Evolutionary conservation across 2,113 vertebrate species (phyloP).

Genomic region (Dromaius novaehollandiae): DNA sequence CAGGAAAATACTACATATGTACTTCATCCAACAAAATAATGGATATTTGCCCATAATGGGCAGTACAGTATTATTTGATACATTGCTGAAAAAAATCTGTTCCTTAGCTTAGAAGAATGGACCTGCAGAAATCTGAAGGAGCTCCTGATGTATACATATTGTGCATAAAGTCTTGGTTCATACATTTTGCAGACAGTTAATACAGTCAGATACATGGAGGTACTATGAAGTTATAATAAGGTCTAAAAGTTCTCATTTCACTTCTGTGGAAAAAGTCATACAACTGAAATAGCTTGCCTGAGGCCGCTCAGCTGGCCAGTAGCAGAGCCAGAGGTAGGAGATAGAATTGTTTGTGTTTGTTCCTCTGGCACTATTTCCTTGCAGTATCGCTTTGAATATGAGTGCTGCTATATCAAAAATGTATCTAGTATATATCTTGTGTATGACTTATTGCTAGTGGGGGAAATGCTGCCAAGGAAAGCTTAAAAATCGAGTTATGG

Average conservation of each 20-base stretch:
- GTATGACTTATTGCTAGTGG: not conserved
- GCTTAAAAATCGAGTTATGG: not conserved
- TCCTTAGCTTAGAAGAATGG: not conserved
- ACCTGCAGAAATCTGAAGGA: not conserved
- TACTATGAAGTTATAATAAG: fast-evolving
- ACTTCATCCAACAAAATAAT: not conserved
- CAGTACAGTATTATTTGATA: not conserved
- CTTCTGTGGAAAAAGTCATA: not conserved
- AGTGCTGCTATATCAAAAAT: not conserved
- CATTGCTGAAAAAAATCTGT: not conserved
- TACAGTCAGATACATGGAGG: not conserved
- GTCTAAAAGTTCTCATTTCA: not conserved
- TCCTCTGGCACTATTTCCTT: not conserved
- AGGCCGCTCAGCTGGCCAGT: not conserved
- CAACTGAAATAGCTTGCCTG: not conserved
- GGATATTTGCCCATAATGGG: not conserved
- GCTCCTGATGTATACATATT: not conserved
- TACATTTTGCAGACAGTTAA: not conserved
- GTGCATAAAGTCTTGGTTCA: not conserved
- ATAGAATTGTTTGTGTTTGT: not conserved
- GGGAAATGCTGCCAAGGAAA: not conserved
- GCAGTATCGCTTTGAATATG: not conserved
- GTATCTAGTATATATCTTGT: not conserved
- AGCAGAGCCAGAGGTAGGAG: not conserved
- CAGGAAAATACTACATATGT: not conserved